Base-by-base conservation (phyloP, 37 sponge, comb jelly and placozoan species). In the Tethya wilhelma region DNA sequence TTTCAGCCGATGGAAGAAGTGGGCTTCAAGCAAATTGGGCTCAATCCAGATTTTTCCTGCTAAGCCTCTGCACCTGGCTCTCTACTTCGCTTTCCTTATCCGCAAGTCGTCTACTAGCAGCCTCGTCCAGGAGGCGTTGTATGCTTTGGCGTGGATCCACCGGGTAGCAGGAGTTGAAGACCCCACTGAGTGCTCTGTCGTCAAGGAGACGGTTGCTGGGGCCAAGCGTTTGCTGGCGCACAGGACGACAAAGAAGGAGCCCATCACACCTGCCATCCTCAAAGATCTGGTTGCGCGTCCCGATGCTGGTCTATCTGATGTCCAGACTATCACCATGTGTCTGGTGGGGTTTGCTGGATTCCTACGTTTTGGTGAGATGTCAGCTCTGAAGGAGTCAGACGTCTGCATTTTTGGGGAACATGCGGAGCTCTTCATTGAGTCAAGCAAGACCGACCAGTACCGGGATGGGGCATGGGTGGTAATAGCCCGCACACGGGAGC, bases 1-100 rank as follows among this genome's bases (percentile, higher is more conserved):
- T 42, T 82, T 73, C 33, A 31, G 28, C 23, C 43, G 83, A 30
- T 82, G 74, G 73, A 72, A 71, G 83, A 32, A 22, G 45, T 82
- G 83, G 83, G 74, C 64, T 20, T 44, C 33, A 22, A 45, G 23
- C 20, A 67, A 69, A 39, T 23, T 33, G 17, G 58, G 33, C 83
- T 74, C 22, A 64, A 34, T 30, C 36, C 22, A 45, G 37, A 42
- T 20, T 22, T n/a, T n/a, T n/a, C n/a, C n/a, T n/a, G n/a, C n/a
- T n/a, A n/a, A n/a, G n/a, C n/a, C n/a, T n/a, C n/a, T 46, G 22
- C 73, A 73, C 41, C 17, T 82, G 44, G 74, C 64, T 29, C 74
- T 82, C 34, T 82, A 82, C 53, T 43, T 82, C 31, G 22, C 19
- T 12, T 71, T 59, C 41, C 73, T 82, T 12, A 59, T 33, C 57